Base-by-base conservation (phyloP, 2,797 vertebrate genomes). In the Delichon dasypus region DNA sequence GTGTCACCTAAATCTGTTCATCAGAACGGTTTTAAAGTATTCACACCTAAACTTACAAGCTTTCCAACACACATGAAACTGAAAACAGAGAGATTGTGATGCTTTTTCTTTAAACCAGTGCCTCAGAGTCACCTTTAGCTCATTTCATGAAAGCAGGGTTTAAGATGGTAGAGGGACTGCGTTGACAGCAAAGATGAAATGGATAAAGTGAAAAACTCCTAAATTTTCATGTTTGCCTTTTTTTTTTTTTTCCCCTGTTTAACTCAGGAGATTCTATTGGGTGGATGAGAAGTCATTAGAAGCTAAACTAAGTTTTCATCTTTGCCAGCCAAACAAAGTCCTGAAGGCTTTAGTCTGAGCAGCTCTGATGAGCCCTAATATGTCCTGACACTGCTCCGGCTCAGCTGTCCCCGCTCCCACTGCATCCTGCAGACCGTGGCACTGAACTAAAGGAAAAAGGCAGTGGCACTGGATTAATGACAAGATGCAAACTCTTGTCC, bases 321-420 rank as follows among this genome's bases (percentile, higher is more conserved):
- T 71, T 40, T 79, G 53, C 74, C 89, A 72, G 77, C 45, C 84
- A 62, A 89, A 47, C 36, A 26, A 50, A 72, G 55, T 85, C 58
- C 90, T 76, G 36, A 6, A 74, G 70, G 91, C 50, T 86, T 32
- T 34, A 42, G 48, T 66, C 51, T 65, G 6, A 79, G 55, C 53
- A 64, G 85, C 30, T 42, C 51, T 58, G 47, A 20, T 6, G 58
- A 57, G 60, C 58, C 42, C 75, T 93, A n/a, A 80, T 80, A 44
- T 70, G 90, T 93, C 61, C 88, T 93, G 89, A 85, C 81, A 75
- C 78, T 53, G 40, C 89, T 40, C 29, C 65, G 74, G 67, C 80
- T 71, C 84, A 38, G 84, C 86, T 60, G 67, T 61, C 81, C 67
- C 82, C 0, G 1, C 71, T 60, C 16, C 74, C 13, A 9, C 42